Evolutionary conservation across 2,888 invertebrate genomes (phyloP), one percentile per base, ranked within the genome.

Genomic region (Coenonympha arcania): DNA sequence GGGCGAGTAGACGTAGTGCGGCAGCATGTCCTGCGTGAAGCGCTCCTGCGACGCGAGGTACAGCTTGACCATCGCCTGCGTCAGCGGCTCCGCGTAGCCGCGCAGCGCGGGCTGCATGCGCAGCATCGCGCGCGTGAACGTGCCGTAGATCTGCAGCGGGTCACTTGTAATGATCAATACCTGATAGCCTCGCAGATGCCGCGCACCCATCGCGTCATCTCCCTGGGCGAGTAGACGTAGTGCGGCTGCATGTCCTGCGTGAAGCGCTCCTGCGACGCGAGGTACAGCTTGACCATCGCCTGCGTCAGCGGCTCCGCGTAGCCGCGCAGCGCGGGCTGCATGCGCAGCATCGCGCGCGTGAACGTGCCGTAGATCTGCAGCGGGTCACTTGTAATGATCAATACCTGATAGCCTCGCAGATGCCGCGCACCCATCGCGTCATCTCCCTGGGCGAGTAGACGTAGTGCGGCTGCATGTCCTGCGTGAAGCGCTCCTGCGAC

Each of bases 231-330:
- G 87, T 99, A 99, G 0, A 99, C 98, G 77, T 99, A 99, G 82
- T 99, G 99, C 1, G 99, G 99, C 79, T 99, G 99, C 96, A 99
- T 99, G 79, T 99, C 99, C 82, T 99, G 99, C 0, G 99, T 99
- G 79, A 99, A 99, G 45, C 93, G 89, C 76, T 99, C 98, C 87
- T 99, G 99, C 3, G 98, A 98, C 4, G 93, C 91, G 47, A 99
- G 88, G 87, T 99, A 99, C 74, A 99, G 95, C 73, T 98, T 97
- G 8, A 99, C 99, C 99, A 99, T 99, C 2, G 99, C 98, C 69
- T 95, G 95, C 1, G 99, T 99, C 33, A 99, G 87, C 1, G 99
- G 96, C 70, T 98, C 99, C 0, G 99, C 95, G 76, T 95, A 98
- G 1, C 96, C 94, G 58, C 95, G 92, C 46, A 99, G 86, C 0